A percentile compares a stretch with the other conserved stretches of the same genome.
These are phyloP conservation scores for Cylas formicarius DNA, from an alignment of 1,140 invertebrate species.

Conservation along the genomic window DNA sequence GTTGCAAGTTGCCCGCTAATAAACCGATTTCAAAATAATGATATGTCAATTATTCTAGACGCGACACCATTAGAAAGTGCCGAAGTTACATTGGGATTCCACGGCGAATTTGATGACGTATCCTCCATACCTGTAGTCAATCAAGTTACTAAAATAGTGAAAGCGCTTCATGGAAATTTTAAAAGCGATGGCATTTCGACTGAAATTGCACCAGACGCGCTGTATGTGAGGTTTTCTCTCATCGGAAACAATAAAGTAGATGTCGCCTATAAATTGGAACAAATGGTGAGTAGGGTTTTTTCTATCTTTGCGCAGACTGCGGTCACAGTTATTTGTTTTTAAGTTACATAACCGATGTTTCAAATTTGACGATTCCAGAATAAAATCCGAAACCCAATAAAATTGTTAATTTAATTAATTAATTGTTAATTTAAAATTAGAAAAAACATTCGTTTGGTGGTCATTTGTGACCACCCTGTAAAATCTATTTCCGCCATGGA, in stretches of 20 bases:
- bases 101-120: constrained; percentile 47
- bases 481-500: too few species aligned
- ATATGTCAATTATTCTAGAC: constrained; percentile 40
- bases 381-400: too few species aligned
- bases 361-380: too few species aligned
- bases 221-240: constrained; percentile 53
- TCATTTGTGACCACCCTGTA: too few species aligned
- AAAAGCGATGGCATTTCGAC: constrained; percentile 49
- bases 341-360: too few species aligned
- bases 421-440: too few species aligned
- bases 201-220: constrained; percentile 48
- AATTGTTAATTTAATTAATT: too few species aligned
- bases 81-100: constrained; percentile 54
- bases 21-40: constrained; percentile 3
- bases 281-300: constrained; percentile 44
- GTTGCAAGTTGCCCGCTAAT: constrained; percentile 53
- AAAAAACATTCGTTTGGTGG: too few species aligned
- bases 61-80: constrained; percentile 54
- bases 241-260: constrained; percentile 59
- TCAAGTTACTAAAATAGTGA: constrained; percentile 48
- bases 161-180: constrained; percentile 49
- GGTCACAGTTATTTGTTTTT: too few species aligned
- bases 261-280: constrained; percentile 56
- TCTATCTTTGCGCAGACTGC: too few species aligned
- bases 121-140: constrained; percentile 42